Evolutionary conservation across 2,113 vertebrate genomes (phyloP), one percentile per base, ranked within the genome.

Genomic region (Pseudopodoces humilis): DNA sequence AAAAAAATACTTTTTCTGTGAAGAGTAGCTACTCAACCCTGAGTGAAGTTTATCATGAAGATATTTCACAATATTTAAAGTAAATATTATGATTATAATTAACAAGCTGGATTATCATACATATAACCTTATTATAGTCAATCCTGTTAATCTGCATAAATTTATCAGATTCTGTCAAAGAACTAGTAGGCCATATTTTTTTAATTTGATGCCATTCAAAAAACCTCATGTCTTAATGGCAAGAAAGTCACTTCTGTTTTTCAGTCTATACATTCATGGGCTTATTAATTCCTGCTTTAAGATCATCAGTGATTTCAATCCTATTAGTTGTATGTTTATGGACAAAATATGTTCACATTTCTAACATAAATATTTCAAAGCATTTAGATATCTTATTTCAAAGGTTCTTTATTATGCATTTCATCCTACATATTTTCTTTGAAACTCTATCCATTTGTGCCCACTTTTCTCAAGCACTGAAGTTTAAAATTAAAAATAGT

Each of bases 261-360:
- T 86, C 15, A 47, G 13, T 75, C 17, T 75, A 15, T 43, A 27
- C 0, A 0, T 15, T 39, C 24, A 21, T 33, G 7, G 4, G 3
- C 2, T 15, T 43, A n/a, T 9, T 59, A 10, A 59, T 53, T 75
- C 31, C 50, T 23, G 11, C 11, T 46, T 81, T 56, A 43, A 81
- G 37, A 37, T 62, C 25, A 77, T 62, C 43, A 50, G 21, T 25
- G 28, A 27, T 49, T 59, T 89, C 55, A 74, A 25, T 18, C 13
- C 18, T 74, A 5, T 55, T 39, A 49, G 10, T 49, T 53, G 6
- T 25, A 44, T 31, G 18, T 68, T 90, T 69, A 69, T 55, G 55
- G 28, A 69, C 13, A 59, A 74, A 82, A 47, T 62, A 6, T 16
- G 11, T 55, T 53, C 2, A 31, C n/a, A 74, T 94, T 86, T 9